A percentile compares a stretch with the other conserved stretches of the same genome.
phyloP scores from a whole-genome alignment of 2,113 vertebrate species.

The Gallinago undulata region DNA sequence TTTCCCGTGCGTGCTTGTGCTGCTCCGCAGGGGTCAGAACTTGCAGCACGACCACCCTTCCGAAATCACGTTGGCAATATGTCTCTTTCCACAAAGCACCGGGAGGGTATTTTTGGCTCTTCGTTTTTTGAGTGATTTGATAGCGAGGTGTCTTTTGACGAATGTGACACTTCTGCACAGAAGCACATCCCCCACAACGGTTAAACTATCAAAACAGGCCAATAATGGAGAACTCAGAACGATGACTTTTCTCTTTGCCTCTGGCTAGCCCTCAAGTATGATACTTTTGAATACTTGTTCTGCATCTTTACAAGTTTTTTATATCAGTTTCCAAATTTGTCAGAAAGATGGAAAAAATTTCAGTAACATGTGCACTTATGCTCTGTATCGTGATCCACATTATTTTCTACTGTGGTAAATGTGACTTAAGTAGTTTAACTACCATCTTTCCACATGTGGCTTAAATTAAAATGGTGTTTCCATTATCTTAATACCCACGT shows the following conservation, averaged over 20 bases:
- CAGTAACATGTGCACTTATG: neutral
- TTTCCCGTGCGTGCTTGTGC: neutral
- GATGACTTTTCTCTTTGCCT: conserved; percentile 34
- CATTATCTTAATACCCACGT: neutral
- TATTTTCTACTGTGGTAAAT: neutral
- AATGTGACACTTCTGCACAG: conserved; percentile 10
- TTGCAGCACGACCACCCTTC: neutral
- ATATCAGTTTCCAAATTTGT: neutral
- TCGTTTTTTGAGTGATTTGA: neutral
- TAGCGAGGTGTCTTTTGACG: neutral
- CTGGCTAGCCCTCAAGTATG: conserved; percentile 42
- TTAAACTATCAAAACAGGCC: conserved; percentile 34
- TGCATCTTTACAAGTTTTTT: conserved; percentile 16
- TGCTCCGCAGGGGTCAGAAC: neutral
- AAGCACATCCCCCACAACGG: conserved; percentile 15
- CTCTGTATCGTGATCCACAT: neutral
- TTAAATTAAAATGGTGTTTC: conserved; percentile 18
- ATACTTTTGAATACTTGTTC: conserved; percentile 10
- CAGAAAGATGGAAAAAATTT: neutral
- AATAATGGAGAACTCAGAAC: conserved; percentile 9
- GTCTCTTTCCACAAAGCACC: neutral
- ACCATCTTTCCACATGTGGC: neutral
- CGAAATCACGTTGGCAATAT: neutral
- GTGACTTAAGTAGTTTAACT: neutral
- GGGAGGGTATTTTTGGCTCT: neutral